phyloP scores from a whole-genome alignment of 2,888 invertebrate species.

The Gryllus longicercus region DNA sequence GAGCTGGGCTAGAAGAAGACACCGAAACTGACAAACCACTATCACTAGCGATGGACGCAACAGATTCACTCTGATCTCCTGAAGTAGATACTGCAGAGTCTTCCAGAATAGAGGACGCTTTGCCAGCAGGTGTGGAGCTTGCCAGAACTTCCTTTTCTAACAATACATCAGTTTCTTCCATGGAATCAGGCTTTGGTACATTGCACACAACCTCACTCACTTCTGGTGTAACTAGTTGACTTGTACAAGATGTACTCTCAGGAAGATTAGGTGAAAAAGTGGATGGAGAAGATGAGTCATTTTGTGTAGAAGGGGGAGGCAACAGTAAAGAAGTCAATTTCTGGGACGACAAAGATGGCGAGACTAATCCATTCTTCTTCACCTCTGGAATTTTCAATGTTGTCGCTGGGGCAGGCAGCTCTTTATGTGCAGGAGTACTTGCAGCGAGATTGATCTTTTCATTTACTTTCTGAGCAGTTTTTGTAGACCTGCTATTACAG shows the following conservation, averaged over 20 bases:
- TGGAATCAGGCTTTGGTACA: not conserved
- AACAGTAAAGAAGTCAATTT: constrained; percentile 19
- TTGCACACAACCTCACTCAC: not conserved
- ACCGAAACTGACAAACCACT: not conserved
- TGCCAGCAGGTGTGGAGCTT: not conserved
- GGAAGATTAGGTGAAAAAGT: constrained; percentile 9
- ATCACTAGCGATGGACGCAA: not conserved
- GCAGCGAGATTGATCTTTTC: not conserved
- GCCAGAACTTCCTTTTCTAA: not conserved
- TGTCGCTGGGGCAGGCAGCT: not conserved
- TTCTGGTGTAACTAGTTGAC: not conserved
- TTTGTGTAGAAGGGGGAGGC: constrained; percentile 19
- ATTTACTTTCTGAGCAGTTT: constrained; percentile 22
- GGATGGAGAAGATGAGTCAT: not conserved
- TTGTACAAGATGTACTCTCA: not conserved
- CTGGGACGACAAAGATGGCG: constrained; percentile 23
- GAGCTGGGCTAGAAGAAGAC: not conserved
- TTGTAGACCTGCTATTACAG: constrained; percentile 19
- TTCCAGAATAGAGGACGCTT: not conserved
- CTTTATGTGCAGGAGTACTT: not conserved
- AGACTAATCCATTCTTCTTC: constrained; percentile 28
- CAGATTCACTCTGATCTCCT: not conserved
- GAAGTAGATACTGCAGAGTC: not conserved
- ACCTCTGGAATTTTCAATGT: constrained; percentile 5
- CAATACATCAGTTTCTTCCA: not conserved